Evolutionary conservation across 2,797 vertebrate genomes (phyloP), one percentile per base, ranked within the genome.

Genomic region (Agapornis canus): DNA sequence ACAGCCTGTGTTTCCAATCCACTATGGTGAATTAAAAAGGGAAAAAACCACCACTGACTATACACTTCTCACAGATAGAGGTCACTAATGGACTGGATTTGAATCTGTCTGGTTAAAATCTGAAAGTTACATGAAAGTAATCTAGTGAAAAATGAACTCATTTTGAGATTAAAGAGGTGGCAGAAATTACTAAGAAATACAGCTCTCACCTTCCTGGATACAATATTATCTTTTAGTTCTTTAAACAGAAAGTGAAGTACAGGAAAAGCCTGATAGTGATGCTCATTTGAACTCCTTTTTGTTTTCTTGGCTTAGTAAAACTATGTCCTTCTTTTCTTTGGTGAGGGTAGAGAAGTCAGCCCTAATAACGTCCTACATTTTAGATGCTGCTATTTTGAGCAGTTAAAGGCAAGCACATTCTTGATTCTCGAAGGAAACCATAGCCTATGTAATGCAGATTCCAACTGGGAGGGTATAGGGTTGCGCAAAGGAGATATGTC

Each of bases 11-110:
- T 60, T 78, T 91, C 87, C 48, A 88, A 73, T 27, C 39, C 47
- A 43, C 54, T 72, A 29, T 65, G 70, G 37, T 48, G 71, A 97
- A 89, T 76, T 84, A 81, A 94, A 96, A 72, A 59, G 49, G 19
- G 29, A 20, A 51, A 86, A 96, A 72, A 72, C 2, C 81, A 83
- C 3, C 20, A 95, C 37, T 93, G 97, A 97, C 92, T 97, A 90
- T 89, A 97, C 96, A 89, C 94, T 97, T 98, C 92, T 97, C 92
- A 87, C 98, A 98, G 98, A 98, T 98, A 98, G 98, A 98, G 98
- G 98, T 98, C 98, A 98, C 97, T 98, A 98, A 98, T 98, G 97
- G 97, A 98, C 98, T 98, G 94, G 93, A 97, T 98, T 98, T 98
- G 97, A 98, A 98, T 97, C 94, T 37, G 40, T 47, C 80, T 97